Conservation (phyloP, 2,113 vertebrate species). For the Columba livia region DNA sequence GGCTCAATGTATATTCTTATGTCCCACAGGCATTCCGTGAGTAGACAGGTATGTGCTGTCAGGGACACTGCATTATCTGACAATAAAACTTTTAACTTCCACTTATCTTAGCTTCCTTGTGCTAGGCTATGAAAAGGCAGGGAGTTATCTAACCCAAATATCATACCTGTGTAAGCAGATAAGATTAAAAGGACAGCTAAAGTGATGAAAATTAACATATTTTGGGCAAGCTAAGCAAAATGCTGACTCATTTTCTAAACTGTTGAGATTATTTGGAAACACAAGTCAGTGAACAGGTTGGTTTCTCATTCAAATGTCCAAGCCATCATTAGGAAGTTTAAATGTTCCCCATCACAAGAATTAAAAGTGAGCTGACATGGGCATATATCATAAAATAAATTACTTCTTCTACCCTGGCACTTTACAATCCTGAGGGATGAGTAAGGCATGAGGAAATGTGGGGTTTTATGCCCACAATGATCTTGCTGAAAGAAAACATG, state of each 20-base stretch:
- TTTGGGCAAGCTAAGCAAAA: neutral
- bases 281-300: neutral
- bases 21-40: neutral
- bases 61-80: neutral
- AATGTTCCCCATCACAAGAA: neutral
- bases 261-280: neutral
- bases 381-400: neutral
- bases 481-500: constrained; percentile 8
- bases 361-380: constrained; percentile 1
- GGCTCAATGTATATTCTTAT: neutral
- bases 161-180: neutral
- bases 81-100: neutral
- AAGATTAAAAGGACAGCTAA: neutral
- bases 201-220: neutral
- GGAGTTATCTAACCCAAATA: neutral
- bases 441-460: neutral
- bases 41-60: neutral
- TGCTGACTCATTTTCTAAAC: neutral
- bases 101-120: neutral
- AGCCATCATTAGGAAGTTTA: neutral
- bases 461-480: neutral
- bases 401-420: neutral
- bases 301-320: neutral
- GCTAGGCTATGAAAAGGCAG: neutral
- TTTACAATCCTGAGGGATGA: neutral